Percentiles rank a stretch among this genome's conserved stretches.
Conservation (phyloP, 2,888 invertebrate species). For the Oscheius sp. region DNA sequence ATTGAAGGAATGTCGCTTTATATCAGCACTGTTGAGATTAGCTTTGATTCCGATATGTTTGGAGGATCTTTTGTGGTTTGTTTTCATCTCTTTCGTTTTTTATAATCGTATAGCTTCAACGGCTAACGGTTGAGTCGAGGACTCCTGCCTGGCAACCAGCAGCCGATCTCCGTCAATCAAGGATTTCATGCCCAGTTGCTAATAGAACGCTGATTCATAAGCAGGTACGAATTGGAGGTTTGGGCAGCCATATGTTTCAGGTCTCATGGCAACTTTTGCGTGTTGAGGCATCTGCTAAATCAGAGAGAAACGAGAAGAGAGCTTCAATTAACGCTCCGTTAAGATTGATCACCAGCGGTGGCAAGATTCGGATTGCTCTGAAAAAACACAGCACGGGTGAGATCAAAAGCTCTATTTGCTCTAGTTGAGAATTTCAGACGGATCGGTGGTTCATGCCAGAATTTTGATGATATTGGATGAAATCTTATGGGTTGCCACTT, state of each 20-base stretch:
- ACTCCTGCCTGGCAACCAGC: slow-evolving; percentile 85
- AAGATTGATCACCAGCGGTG: slow-evolving; percentile 89
- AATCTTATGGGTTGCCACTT: slow-evolving; percentile 84
- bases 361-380: slow-evolving; percentile 90
- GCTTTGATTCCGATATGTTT: slow-evolving; percentile 92
- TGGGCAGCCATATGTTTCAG: slow-evolving; percentile 30
- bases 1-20: slow-evolving; percentile 96
- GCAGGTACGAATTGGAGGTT: too few species aligned
- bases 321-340: slow-evolving; percentile 76
- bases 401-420: not conserved
- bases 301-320: slow-evolving; percentile 46
- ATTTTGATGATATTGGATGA: slow-evolving; percentile 92
- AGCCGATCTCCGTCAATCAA: slow-evolving; percentile 86
- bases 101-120: slow-evolving; percentile 80
- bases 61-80: slow-evolving; percentile 90
- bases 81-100: not conserved
- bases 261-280: slow-evolving; percentile 95
- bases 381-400: slow-evolving; percentile 78
- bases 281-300: slow-evolving; percentile 54
- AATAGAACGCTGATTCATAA: slow-evolving; percentile 94
- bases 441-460: slow-evolving; percentile 88
- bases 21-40: slow-evolving; percentile 91
- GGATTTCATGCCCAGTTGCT: slow-evolving; percentile 86
- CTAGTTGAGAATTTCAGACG: slow-evolving; percentile 78
- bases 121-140: slow-evolving; percentile 90